These are phyloP conservation scores for Oreochromis spilurus DNA, from an alignment of 2,113 vertebrate genomes.

Conservation along the genomic window DNA sequence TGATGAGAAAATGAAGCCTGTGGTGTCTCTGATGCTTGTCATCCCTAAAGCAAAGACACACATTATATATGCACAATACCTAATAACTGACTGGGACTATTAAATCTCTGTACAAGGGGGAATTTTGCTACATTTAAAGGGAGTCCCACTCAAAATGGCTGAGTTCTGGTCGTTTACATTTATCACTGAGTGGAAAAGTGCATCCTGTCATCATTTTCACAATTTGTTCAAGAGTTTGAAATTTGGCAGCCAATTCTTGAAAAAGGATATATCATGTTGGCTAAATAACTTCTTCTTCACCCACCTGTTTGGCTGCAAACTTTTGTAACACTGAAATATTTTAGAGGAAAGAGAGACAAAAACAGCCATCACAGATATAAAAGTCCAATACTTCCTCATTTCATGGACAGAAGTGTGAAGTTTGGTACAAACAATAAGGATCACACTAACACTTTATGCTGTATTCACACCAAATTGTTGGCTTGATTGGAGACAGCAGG, in stretches of 20 bases:
- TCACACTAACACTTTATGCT: not conserved
- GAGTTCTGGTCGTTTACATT: not conserved
- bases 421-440: not conserved
- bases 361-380: not conserved
- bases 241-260: not conserved
- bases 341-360: not conserved
- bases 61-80: not conserved
- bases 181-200: not conserved
- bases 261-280: not conserved
- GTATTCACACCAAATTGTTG: not conserved
- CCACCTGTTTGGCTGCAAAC: not conserved
- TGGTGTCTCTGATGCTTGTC: not conserved
- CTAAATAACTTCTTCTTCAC: not conserved
- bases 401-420: not conserved
- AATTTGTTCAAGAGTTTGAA: not conserved
- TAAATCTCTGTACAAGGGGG: not conserved
- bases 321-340: not conserved
- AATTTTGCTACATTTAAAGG: not conserved
- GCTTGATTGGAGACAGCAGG: not conserved
- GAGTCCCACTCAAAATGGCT: not conserved
- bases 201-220: not conserved
- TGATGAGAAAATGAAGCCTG: constrained; percentile 10
- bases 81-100: not conserved
- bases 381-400: not conserved
- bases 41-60: not conserved